Conservation (phyloP, 2,888 invertebrate species). For the Drosophila hamatofila region DNA sequence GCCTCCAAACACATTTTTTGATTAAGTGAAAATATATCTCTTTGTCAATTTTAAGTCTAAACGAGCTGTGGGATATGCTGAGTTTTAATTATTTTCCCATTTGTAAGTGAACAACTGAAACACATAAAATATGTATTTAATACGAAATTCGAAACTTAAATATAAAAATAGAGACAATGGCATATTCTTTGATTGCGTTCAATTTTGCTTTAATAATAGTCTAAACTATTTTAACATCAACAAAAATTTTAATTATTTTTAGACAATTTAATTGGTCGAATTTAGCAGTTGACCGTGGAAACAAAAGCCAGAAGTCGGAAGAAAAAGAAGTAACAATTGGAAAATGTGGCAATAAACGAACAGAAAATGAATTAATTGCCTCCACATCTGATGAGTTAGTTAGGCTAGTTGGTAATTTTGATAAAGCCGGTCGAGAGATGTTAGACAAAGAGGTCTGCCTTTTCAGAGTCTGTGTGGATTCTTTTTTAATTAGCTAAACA, state of each 20-base stretch:
- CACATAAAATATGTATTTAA: background rate
- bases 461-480: background rate
- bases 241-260: too few species aligned
- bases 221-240: too few species aligned
- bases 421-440: too few species aligned
- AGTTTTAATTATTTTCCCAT: background rate
- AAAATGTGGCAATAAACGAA: too few species aligned
- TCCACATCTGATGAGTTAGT: too few species aligned
- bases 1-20: background rate
- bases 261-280: too few species aligned
- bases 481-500: background rate
- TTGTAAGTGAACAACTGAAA: background rate
- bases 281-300: too few species aligned
- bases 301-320: too few species aligned
- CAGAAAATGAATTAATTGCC: too few species aligned
- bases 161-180: background rate
- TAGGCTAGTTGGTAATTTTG: too few species aligned
- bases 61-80: background rate
- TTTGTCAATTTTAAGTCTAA: background rate
- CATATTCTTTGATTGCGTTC: background rate
- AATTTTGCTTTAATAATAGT: background rate
- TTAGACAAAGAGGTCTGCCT: background rate
- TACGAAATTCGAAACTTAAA: background rate
- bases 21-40: background rate
- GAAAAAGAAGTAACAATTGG: too few species aligned